These are phyloP conservation scores for Palythoa grandis DNA, from an alignment of 92 coral and sea anemone species.

Conservation along the genomic window DNA sequence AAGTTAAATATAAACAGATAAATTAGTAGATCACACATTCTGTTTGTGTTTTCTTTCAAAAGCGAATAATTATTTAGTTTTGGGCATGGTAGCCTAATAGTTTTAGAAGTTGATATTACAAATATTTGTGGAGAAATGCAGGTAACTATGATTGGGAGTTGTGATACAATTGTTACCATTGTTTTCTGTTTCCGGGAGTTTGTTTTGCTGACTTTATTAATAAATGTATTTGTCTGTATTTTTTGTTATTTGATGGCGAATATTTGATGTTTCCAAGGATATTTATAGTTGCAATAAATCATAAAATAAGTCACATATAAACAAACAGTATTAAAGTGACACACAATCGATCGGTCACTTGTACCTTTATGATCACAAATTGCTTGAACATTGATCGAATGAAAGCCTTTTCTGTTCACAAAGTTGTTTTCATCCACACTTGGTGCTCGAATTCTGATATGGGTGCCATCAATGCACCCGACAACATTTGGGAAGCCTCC, in stretches of 20 bases:
- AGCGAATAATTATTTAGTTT: too few relatives aligned
- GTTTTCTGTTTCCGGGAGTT: slow-evolving; percentile 1
- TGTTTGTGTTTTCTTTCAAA: too few relatives aligned
- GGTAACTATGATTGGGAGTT: neutral
- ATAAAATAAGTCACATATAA: neutral
- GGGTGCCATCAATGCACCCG: neutral
- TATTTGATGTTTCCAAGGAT: neutral
- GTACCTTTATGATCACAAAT: neutral
- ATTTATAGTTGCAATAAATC: neutral
- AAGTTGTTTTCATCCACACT: neutral
- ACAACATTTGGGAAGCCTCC: neutral
- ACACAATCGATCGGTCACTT: neutral
- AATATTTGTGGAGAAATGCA: neutral
- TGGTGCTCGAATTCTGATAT: neutral
- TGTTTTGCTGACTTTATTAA: neutral
- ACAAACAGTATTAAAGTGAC: neutral
- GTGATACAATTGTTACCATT: neutral
- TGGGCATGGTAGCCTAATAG: too few relatives aligned
- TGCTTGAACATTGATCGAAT: slow-evolving; percentile 4
- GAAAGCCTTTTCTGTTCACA: neutral
- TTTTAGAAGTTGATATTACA: neutral
- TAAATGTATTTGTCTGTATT: too few relatives aligned
- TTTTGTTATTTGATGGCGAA: too few relatives aligned
- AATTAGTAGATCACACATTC: too few relatives aligned
- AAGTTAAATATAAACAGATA: too few relatives aligned